Conservation (phyloP, 2,797 vertebrate genomes). For the Phrynocephalus forsythii region DNA sequence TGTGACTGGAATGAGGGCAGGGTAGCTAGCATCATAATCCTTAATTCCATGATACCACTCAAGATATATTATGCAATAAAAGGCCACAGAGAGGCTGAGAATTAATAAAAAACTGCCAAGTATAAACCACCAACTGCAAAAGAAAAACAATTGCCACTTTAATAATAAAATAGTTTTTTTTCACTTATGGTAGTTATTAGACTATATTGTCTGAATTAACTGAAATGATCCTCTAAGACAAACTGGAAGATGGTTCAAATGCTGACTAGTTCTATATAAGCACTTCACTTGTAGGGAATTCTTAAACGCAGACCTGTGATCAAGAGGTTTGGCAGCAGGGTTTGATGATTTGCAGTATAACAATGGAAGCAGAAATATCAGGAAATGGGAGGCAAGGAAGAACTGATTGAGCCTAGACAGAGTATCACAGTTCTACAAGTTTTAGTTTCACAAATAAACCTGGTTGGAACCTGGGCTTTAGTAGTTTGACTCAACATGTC, state of each 20-base stretch:
- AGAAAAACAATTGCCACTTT: conserved; percentile 6
- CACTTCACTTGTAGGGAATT: neutral
- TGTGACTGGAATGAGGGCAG: no score
- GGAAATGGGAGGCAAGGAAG: neutral
- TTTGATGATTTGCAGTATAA: neutral
- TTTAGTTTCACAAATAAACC: neutral
- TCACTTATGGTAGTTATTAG: neutral
- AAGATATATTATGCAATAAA: no score
- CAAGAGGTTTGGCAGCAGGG: neutral
- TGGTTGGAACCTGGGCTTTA: neutral
- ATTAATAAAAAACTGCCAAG: conserved; percentile 82
- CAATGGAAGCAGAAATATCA: neutral
- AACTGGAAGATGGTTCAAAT: neutral
- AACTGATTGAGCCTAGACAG: neutral
- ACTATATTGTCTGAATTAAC: neutral
- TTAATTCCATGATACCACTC: no score
- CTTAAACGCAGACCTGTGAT: neutral
- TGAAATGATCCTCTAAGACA: no score
- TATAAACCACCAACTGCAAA: conserved; percentile 89
- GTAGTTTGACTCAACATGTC: neutral
- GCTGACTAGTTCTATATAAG: neutral
- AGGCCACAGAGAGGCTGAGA: conserved; percentile 81
- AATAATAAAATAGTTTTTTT: neutral
- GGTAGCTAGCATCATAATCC: no score
- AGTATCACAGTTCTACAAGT: neutral